phyloP scores from a whole-genome alignment of 2,888 invertebrate genomes.

The Apocheima hispidaria region DNA sequence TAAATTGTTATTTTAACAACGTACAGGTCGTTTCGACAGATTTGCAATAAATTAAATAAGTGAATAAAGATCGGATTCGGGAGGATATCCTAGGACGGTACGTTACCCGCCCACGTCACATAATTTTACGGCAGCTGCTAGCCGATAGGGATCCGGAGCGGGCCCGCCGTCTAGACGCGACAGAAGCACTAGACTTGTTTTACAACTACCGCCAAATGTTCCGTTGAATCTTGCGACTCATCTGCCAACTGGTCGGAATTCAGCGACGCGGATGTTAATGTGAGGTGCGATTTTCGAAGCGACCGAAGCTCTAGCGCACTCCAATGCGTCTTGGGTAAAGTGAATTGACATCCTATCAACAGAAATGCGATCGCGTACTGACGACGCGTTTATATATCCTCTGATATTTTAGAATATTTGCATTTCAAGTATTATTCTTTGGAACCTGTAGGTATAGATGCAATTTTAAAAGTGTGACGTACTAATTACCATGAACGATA shows the following conservation, averaged over 20 bases:
- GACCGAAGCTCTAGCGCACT: constrained; percentile 49
- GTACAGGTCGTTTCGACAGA: constrained; percentile 37
- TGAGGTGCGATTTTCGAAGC: constrained; percentile 68
- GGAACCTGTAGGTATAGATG: constrained; percentile 3
- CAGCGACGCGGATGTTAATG: constrained; percentile 60
- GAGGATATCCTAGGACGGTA: constrained; percentile 63
- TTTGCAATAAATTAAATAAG: constrained; percentile 56
- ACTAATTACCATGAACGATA: neutral
- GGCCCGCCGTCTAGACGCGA: constrained; percentile 79
- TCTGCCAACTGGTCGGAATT: constrained; percentile 67
- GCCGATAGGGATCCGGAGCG: constrained; percentile 77
- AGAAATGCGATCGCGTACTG: constrained; percentile 55
- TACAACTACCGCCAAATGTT: constrained; percentile 59
- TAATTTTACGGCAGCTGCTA: constrained; percentile 81
- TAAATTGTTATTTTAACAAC: constrained; percentile 21
- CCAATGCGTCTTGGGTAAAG: constrained; percentile 61
- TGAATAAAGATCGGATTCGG: constrained; percentile 59
- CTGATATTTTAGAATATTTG: constrained; percentile 30
- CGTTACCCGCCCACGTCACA: constrained; percentile 69
- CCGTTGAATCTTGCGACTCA: constrained; percentile 54
- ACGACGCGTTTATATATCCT: constrained; percentile 46
- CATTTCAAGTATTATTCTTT: constrained; percentile 29
- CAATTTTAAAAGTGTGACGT: neutral
- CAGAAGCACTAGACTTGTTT: constrained; percentile 72
- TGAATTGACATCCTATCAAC: constrained; percentile 62